Percentiles rank a stretch among this genome's conserved stretches.
These are phyloP conservation scores for Tauraco hartlaubi DNA, from an alignment of 2,797 vertebrate species.

Conservation along the genomic window DNA sequence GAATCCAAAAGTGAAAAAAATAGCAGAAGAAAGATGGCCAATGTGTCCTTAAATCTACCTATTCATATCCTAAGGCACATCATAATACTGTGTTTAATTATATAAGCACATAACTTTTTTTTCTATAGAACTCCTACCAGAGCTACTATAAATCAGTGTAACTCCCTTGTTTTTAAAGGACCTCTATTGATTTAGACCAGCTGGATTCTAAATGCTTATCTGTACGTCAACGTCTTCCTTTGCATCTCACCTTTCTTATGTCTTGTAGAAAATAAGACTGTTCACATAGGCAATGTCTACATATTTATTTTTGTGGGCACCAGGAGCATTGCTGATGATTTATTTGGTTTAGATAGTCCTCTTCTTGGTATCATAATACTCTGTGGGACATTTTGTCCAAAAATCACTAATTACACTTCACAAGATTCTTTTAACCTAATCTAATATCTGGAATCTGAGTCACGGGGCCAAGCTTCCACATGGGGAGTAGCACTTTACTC, in stretches of 20 bases:
- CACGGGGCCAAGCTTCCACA: neutral
- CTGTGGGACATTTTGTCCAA: neutral
- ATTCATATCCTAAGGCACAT: neutral
- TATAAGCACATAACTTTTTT: neutral
- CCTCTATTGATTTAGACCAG: slow-evolving; percentile 32
- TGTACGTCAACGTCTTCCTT: slow-evolving; percentile 8
- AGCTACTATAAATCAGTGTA: slow-evolving; percentile 52
- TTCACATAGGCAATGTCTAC: neutral
- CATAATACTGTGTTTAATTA: slow-evolving; percentile 12
- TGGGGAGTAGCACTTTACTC: slow-evolving; percentile 48
- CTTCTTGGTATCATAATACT: neutral
- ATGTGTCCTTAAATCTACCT: neutral
- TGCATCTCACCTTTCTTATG: neutral
- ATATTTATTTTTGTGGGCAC: neutral
- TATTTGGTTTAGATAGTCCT: slow-evolving; percentile 19
- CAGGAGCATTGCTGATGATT: neutral
- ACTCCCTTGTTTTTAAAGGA: slow-evolving; percentile 20
- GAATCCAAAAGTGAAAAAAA: neutral
- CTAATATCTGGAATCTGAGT: slow-evolving; percentile 18
- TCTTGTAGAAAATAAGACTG: neutral
- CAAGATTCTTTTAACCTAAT: slow-evolving; percentile 40
- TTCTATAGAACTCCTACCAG: neutral
- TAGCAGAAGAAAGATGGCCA: neutral
- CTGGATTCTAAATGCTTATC: slow-evolving; percentile 42
- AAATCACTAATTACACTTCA: slow-evolving; percentile 46